These are phyloP conservation scores for Drosophila leonis DNA, from an alignment of 2,888 invertebrate genomes.

Conservation along the genomic window DNA sequence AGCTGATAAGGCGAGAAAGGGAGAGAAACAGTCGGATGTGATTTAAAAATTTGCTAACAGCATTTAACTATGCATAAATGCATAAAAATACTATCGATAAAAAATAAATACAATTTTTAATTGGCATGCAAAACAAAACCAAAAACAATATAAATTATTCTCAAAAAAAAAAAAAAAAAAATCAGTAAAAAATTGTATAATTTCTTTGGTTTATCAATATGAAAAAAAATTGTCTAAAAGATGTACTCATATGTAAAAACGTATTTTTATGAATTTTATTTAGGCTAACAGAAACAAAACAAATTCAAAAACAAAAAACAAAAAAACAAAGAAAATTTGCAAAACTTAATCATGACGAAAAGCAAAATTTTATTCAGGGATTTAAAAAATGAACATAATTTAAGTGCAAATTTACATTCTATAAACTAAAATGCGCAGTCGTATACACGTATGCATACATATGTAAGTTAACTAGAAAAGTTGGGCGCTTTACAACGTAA, in stretches of 20 bases:
- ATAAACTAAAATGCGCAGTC: slow-evolving; percentile 34
- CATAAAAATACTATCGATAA: slow-evolving; percentile 75
- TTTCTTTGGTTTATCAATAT: slow-evolving; percentile 64
- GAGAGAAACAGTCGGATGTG: slow-evolving; percentile 80
- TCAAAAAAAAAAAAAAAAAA: slow-evolving; percentile 25
- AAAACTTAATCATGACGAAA: slow-evolving; percentile 61
- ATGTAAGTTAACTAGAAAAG: slow-evolving; percentile 36
- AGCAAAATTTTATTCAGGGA: slow-evolving; percentile 84
- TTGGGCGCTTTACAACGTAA: slow-evolving; percentile 62
- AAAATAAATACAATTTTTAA: slow-evolving; percentile 39
- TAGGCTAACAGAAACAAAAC: slow-evolving; percentile 71
- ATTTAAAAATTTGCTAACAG: slow-evolving; percentile 82
- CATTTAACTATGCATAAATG: slow-evolving; percentile 79
- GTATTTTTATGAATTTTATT: slow-evolving; percentile 81
- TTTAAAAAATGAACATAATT: slow-evolving; percentile 58
- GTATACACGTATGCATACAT: slow-evolving; percentile 15
- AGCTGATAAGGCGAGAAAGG: slow-evolving; percentile 39
- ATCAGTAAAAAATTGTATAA: slow-evolving; percentile 10
- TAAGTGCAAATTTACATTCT: slow-evolving; percentile 52
- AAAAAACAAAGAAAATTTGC: background rate
- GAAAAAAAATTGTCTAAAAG: slow-evolving; percentile 71
- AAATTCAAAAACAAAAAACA: slow-evolving; percentile 47
- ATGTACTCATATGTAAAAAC: slow-evolving; percentile 61
- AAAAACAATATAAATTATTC: slow-evolving; percentile 39
- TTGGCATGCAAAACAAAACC: slow-evolving; percentile 20